Evolutionary conservation across 2,113 vertebrate genomes (phyloP), one percentile per base, ranked within the genome.

Genomic region (Tricholaema leucomelas): DNA sequence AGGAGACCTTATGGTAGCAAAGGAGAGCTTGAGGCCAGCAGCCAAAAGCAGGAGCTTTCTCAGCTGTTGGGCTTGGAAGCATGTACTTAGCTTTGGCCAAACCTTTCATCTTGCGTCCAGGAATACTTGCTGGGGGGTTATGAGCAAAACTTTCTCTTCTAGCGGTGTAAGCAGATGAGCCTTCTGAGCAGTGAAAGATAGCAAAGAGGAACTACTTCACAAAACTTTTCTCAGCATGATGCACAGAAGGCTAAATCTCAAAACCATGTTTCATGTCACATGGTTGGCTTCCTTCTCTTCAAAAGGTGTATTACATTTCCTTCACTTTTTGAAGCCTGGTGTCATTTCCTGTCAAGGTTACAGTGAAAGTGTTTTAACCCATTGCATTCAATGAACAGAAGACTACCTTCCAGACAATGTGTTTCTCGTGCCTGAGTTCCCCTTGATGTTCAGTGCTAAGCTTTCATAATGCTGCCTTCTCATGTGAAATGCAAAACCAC

Each of bases 401-500:
- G 90, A 74, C 71, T 91, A 87, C 87, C 31, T 61, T 60, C 58
- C 71, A 95, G 91, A 94, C 91, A 91, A 92, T 91, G 77, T 50
- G 74, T 79, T 91, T 78, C 82, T 56, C 91, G 35, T 78, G 90
- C 48, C 33, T 28, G 76, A 16, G 25, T 78, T 90, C 23, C 77
- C 86, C 97, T 97, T 97, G 95, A 95, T 96, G 93, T 95, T 95
- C 28, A 92, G 56, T 76, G 75, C 90, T 95, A 95, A 96, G 92
- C 66, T 94, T 92, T 96, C 90, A 91, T 96, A 92, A 75, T 92
- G 50, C 65, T 94, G 80, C 70, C 16, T 65, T 33, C 60, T 87
- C 35, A 64, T 2, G 3, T 80, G 85, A 92, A 91, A 83, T 65
- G 61, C 30, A 85, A 69, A 67, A 92, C 14, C 12, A 2, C 30